phyloP scores from a whole-genome alignment of 1,140 invertebrate species.

The Gonioctena quinquepunctata region DNA sequence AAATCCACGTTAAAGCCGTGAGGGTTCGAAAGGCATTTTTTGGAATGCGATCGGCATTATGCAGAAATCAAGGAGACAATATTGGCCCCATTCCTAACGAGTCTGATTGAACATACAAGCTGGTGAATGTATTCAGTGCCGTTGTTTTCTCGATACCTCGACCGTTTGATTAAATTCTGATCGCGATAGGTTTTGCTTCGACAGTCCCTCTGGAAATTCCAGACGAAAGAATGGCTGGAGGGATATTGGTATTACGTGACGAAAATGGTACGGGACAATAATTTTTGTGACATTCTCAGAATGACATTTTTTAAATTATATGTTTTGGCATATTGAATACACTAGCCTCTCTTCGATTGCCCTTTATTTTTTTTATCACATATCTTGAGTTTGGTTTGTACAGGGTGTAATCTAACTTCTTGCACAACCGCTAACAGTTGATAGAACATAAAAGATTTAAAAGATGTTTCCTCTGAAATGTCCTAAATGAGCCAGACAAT shows the following conservation, averaged over 20 bases:
- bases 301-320: too few species aligned
- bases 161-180: slow-evolving; percentile 43
- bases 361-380: too few species aligned
- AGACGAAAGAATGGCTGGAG: not conserved
- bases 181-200: slow-evolving; percentile 27
- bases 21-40: slow-evolving; percentile 18
- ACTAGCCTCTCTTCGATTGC: too few species aligned
- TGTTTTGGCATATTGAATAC: too few species aligned
- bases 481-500: too few species aligned
- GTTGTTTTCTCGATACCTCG: slow-evolving; percentile 35
- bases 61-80: slow-evolving; percentile 40
- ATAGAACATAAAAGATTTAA: too few species aligned
- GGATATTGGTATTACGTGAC: not conserved
- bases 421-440: too few species aligned
- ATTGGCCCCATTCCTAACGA: slow-evolving; percentile 40
- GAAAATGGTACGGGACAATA: not conserved
- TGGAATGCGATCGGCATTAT: slow-evolving; percentile 27
- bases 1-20: slow-evolving; percentile 9
- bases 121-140: slow-evolving; percentile 33
- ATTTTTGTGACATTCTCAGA: too few species aligned
- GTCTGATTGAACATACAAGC: slow-evolving; percentile 38
- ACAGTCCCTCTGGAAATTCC: not conserved
- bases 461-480: too few species aligned
- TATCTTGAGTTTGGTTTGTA: too few species aligned
- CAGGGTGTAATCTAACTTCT: too few species aligned